These are phyloP conservation scores for Molossus alvarezi DNA, from an alignment of 2,797 vertebrate species.

Conservation along the genomic window DNA sequence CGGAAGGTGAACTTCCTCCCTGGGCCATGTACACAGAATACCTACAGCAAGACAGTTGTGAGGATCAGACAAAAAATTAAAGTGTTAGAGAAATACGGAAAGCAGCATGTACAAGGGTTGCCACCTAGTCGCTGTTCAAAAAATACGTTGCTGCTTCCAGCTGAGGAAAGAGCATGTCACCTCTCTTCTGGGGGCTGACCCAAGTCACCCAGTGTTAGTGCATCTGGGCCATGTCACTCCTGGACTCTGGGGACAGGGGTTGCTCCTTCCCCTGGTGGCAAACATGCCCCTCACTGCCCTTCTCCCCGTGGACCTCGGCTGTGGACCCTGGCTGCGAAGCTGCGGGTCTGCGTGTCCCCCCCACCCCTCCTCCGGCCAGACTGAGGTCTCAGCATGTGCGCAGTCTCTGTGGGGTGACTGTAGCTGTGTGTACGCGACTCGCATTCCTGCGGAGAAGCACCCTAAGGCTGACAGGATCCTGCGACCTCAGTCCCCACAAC, in stretches of 20 bases:
- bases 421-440: rapidly evolving
- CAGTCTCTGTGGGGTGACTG: not conserved
- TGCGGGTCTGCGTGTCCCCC: not conserved
- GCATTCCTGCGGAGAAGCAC: not conserved
- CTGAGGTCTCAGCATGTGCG: rapidly evolving
- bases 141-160: not conserved
- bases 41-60: not conserved
- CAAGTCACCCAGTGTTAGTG: rapidly evolving
- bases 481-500: not conserved
- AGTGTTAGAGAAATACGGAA: not conserved
- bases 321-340: rapidly evolving
- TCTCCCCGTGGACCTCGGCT: too few relatives aligned
- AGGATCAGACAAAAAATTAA: not conserved
- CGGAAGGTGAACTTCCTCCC: not conserved
- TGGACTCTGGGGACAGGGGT: not conserved
- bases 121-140: not conserved
- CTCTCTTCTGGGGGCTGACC: rapidly evolving
- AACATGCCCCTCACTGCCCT: too few relatives aligned
- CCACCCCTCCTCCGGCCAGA: rapidly evolving
- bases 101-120: not conserved
- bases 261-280: not conserved
- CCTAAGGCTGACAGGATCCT: not conserved
- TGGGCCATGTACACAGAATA: not conserved
- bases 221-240: not conserved
- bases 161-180: not conserved